Base-by-base conservation (phyloP, 2,113 vertebrate species). In the Pelmatolapia mariae region DNA sequence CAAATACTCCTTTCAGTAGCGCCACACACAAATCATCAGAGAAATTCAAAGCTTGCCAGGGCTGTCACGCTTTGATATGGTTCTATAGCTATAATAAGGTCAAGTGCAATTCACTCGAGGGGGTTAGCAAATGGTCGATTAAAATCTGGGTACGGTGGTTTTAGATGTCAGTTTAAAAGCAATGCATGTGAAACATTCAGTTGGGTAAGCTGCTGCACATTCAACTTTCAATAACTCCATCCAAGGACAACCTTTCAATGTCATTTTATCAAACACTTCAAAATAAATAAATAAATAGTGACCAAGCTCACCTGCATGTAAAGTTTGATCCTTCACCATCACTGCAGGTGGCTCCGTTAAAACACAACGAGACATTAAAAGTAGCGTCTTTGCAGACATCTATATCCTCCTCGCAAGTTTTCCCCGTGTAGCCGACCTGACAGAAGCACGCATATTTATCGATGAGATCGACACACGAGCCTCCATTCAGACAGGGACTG, bases 391-490 rank as follows among this genome's bases (percentile, higher is more conserved):
- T 84, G 86, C 96, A 97, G 13, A 95, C 83, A 38, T 96, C 90
- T 16, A 96, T 50, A 79, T 97, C 95, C 16, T 26, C 82, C 85
- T 96, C 92, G 76, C 96, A 97, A 12, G 56, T 93, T 80, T 90
- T 96, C 19, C 96, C 96, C 0, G 84, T 91, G 91, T 96, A 97
- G 12, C 97, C 97, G 5, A 92, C 94, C 45, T 50, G 83, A 85
- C 97, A 98, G 79, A 96, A 90, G 80, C 97, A 98, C 5, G 93
- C 87, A 40, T 96, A 97, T n/a, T 95, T 93, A 85, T 96, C 90
- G 40, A 92, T 87, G 12, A 93, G 94, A 91, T 97, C 97, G 81
- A 97, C 94, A 81, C 97, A 97, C 2, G 95, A 96, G 8, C 96
- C 96, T 84, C 96, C 95, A 0, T 98, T 97, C 82, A 96, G 47